Percentiles rank a stretch among this genome's conserved stretches.
Evolutionary conservation across 2,113 vertebrate genomes (phyloP).

Genomic region (Notarius quadriscutis): DNA sequence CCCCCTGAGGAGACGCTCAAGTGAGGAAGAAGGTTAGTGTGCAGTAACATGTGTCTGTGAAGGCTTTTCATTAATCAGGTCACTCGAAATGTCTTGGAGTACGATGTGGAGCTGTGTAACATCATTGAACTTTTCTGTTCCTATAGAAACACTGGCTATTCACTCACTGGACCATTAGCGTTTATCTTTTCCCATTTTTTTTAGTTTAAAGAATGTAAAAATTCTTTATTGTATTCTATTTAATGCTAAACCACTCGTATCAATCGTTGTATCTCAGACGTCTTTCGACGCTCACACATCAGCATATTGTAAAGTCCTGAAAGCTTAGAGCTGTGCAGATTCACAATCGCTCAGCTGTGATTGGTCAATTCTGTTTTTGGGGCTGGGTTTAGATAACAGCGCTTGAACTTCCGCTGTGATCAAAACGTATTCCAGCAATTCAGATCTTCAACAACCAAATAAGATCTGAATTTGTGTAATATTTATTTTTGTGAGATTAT

Average conservation of each 20-base stretch:
- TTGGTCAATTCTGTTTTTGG: background rate
- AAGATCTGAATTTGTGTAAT: background rate
- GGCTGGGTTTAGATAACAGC: background rate
- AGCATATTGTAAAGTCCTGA: background rate
- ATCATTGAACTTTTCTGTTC: background rate
- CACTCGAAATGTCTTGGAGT: background rate
- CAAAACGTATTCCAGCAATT: background rate
- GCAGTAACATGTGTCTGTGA: background rate
- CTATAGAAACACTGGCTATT: background rate
- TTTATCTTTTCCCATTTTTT: background rate
- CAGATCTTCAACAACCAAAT: background rate
- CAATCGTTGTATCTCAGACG: too few relatives aligned
- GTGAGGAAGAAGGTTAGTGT: slow-evolving; percentile 76
- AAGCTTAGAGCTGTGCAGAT: background rate
- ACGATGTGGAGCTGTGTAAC: background rate
- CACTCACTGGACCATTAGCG: background rate
- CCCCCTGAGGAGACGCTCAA: slow-evolving; percentile 75
- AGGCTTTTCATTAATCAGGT: slow-evolving; percentile 1
- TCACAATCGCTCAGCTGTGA: background rate
- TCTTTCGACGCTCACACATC: background rate
- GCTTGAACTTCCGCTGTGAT: background rate
- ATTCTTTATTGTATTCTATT: background rate
- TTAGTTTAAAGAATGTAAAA: background rate
- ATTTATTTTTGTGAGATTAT: background rate
- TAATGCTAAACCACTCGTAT: too few relatives aligned